Percentiles rank a stretch among this genome's conserved stretches.
Conservation (phyloP, 2,113 vertebrate genomes). For the Mirounga angustirostris region DNA sequence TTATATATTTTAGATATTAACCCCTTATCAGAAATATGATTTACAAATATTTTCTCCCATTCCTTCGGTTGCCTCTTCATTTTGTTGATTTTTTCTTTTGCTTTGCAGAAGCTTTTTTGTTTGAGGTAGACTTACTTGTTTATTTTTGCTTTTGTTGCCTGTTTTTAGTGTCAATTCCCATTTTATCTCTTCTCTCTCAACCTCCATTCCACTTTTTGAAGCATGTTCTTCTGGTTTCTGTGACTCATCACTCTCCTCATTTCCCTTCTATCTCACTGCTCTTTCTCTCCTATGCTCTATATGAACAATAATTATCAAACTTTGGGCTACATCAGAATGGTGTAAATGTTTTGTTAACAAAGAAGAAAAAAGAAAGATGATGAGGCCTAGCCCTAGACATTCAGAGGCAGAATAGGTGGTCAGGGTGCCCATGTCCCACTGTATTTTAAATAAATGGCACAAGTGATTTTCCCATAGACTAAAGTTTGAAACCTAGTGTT, state of each 20-base stretch:
- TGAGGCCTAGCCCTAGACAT: not conserved
- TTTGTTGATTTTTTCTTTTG: not conserved
- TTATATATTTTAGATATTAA: not conserved
- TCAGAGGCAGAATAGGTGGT: not conserved
- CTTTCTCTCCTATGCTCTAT: not conserved
- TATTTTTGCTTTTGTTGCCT: not conserved
- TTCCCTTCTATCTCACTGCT: not conserved
- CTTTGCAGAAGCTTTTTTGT: not conserved
- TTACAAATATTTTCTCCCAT: not conserved
- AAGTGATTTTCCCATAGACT: not conserved
- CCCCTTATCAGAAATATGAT: not conserved
- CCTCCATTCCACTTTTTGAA: not conserved
- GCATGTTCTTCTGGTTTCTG: not conserved
- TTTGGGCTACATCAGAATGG: not conserved
- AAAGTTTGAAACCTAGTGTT: not conserved
- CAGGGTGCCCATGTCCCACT: not conserved
- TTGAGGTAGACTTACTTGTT: not conserved
- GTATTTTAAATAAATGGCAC: not conserved
- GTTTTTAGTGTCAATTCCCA: not conserved
- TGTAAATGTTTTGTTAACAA: not conserved
- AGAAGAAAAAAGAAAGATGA: not conserved
- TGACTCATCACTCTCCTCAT: not conserved
- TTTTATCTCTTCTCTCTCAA: not conserved
- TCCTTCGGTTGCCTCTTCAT: not conserved
- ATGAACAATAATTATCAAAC: not conserved